phyloP scores from a whole-genome alignment of 2,888 invertebrate genomes.

The Apamea crenata region DNA sequence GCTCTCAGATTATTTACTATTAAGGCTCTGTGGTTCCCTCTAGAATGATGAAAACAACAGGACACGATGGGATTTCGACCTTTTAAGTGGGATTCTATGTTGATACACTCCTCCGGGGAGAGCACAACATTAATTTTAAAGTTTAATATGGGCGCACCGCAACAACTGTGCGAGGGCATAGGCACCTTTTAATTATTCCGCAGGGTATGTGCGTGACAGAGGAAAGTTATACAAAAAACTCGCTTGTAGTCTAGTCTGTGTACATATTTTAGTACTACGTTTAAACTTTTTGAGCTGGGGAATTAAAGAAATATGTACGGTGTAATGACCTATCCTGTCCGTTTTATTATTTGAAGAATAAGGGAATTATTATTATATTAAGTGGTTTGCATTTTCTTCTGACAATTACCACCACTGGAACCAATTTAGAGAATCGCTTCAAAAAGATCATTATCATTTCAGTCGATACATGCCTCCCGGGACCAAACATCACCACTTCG shows the following conservation, averaged over 20 bases:
- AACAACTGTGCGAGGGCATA: constrained; percentile 48
- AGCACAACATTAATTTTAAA: constrained; percentile 66
- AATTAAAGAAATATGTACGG: constrained; percentile 14
- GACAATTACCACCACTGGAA: background rate
- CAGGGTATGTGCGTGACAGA: constrained; percentile 60
- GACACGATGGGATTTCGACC: constrained; percentile 33
- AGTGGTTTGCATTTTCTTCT: background rate
- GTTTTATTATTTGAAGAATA: background rate
- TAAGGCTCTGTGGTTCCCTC: constrained; percentile 19
- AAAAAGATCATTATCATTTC: background rate
- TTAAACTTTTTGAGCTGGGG: constrained; percentile 53
- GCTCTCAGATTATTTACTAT: constrained; percentile 62
- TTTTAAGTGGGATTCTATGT: constrained; percentile 65
- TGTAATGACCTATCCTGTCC: background rate
- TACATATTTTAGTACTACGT: constrained; percentile 55
- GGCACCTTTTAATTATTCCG: constrained; percentile 64
- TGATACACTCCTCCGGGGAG: constrained; percentile 55
- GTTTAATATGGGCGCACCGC: constrained; percentile 62
- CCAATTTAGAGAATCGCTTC: background rate
- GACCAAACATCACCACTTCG: too few species aligned
- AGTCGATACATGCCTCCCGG: too few species aligned
- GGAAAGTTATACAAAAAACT: constrained; percentile 54
- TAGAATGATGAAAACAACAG: constrained; percentile 1
- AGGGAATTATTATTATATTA: background rate
- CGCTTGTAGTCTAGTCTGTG: constrained; percentile 50